Conservation (phyloP, 2,888 invertebrate genomes). For the Dorcus parallelipipedus region DNA sequence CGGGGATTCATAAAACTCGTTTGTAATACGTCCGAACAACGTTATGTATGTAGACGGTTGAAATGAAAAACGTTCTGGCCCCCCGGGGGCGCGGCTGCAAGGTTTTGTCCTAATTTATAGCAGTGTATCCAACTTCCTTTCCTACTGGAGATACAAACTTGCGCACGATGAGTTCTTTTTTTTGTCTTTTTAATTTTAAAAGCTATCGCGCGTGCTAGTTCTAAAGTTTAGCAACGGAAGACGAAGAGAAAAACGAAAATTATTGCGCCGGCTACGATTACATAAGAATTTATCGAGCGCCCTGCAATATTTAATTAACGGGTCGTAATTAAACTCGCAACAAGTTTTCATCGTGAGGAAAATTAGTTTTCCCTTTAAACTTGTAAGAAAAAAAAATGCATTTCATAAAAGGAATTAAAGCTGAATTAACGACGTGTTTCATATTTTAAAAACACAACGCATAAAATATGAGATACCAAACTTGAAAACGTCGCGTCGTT, state of each 20-base stretch:
- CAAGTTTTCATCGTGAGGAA: no score
- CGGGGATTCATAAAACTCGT: constrained; percentile 34
- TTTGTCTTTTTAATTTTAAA: neutral
- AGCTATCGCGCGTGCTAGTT: neutral
- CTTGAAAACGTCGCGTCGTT: no score
- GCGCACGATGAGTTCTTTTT: neutral
- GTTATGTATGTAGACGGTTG: constrained; percentile 37
- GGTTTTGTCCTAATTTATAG: constrained; percentile 37
- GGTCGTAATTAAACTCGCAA: no score
- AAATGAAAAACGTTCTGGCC: constrained; percentile 37
- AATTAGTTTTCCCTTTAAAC: no score
- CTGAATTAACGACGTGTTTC: no score
- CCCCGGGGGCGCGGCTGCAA: constrained; percentile 32
- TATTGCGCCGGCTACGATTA: neutral
- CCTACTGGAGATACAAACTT: constrained; percentile 32
- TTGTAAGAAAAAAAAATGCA: no score
- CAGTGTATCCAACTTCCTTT: constrained; percentile 33
- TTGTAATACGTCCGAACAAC: constrained; percentile 31
- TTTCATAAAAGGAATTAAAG: no score
- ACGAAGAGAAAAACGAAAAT: neutral
- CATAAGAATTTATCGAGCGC: no score
- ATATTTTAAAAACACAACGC: no score
- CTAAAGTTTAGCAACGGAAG: neutral
- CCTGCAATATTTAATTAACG: no score
- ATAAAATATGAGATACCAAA: no score